Evolutionary conservation across 2,797 vertebrate genomes (phyloP), one percentile per base, ranked within the genome.

Genomic region (Myotis daubentonii): DNA sequence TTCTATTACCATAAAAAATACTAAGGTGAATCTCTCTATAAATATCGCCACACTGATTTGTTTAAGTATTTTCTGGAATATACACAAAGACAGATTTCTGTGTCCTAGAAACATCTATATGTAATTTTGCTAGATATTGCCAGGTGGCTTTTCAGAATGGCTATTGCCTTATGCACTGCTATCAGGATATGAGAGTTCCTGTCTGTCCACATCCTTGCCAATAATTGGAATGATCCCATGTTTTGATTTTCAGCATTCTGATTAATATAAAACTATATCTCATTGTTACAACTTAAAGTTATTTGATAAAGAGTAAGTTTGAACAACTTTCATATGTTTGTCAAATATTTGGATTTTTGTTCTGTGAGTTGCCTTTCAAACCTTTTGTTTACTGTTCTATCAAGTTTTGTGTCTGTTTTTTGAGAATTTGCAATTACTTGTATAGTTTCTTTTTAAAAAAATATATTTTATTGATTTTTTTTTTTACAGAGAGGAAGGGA

Each of bases 61-160:
- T 87, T 33, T 33, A 94, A 68, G 12, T 55, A 22, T 65, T 87
- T 93, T 89, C 25, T 47, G 13, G 12, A 89, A 33, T 57, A 9
- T 22, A 5, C 19, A n/a, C 10, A 86, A 75, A 88, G 28, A 53
- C 36, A 70, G n/a, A 83, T 89, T 86, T 94, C 44, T 88, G 71
- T 92, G 74, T 92, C n/a, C 53, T 28, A 71, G 36, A 88, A 97
- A 87, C 28, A 87, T 1, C 1, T 36, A 62, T 74, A 62, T 0
- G 1, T 68, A 70, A 91, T 94, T 94, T 91, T 65, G 25, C 44
- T 96, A 84, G 84, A 62, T 76, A 78, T 81, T 65, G 13, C 28
- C 96, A 96, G 91, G 65, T 91, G 75, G 41, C 41, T 93, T 93
- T 83, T 22, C 71, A 87, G 74, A 92, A 41, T 68, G 75, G 28